These are phyloP conservation scores for Hecatera dysodea DNA, from an alignment of 2,888 invertebrate species.

Conservation along the genomic window DNA sequence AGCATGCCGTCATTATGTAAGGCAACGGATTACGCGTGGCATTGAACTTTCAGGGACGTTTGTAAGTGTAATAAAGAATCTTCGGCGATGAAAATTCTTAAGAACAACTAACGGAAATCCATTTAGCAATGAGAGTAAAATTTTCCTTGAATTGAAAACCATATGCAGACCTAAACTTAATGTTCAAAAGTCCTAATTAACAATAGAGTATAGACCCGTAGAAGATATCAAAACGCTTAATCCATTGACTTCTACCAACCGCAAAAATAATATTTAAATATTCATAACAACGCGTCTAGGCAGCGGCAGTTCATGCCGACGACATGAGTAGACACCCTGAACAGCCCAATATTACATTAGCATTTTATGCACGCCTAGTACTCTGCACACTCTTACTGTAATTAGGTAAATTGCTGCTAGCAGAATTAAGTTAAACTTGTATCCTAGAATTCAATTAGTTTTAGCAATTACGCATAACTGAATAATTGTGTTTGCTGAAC, in stretches of 20 bases:
- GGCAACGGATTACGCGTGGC: conserved; percentile 30
- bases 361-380: conserved; percentile 51
- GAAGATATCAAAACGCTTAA: conserved; percentile 23
- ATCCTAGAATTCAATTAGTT: conserved; percentile 26
- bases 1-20: conserved; percentile 46
- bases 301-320: conserved; percentile 41
- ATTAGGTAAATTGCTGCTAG: conserved; percentile 41
- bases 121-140: neutral
- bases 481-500: conserved; percentile 21
- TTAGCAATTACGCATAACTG: neutral
- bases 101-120: neutral
- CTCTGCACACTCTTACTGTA: conserved; percentile 22
- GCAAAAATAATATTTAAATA: conserved; percentile 49
- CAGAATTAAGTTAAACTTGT: conserved; percentile 21
- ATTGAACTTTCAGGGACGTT: conserved; percentile 1
- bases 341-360: conserved; percentile 43
- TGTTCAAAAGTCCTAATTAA: too few relatives aligned
- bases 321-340: conserved; percentile 45
- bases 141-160: neutral
- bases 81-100: neutral
- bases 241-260: conserved; percentile 35
- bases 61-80: too few relatives aligned
- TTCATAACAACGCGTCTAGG: conserved; percentile 55
- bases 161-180: too few relatives aligned
- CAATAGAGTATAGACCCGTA: neutral